These are phyloP conservation scores for Ptychodera flava DNA, from an alignment of 35 echinoderm and acorn worm species.

Conservation along the genomic window DNA sequence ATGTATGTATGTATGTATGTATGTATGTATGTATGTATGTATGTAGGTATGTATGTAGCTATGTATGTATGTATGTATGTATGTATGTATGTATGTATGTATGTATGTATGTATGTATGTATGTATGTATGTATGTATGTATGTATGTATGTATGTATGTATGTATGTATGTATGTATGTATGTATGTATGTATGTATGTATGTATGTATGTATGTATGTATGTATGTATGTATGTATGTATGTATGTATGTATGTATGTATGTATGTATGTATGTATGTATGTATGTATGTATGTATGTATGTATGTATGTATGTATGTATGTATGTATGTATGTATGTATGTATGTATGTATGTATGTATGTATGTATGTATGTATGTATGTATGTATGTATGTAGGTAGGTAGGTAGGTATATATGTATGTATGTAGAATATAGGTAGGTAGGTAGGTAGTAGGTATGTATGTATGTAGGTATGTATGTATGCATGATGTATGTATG, in stretches of 20 bases:
- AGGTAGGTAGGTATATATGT: too few relatives aligned
- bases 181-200: slow-evolving; percentile 21
- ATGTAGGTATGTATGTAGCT: too few relatives aligned
- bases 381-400: too few relatives aligned
- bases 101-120: not conserved
- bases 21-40: too few relatives aligned
- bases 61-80: too few relatives aligned
- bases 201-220: slow-evolving; percentile 11
- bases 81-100: too few relatives aligned
- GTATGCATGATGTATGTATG: too few relatives aligned
- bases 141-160: slow-evolving; percentile 4
- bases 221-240: slow-evolving; percentile 11
- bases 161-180: slow-evolving; percentile 23
- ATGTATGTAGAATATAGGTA: not conserved
- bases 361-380: too few relatives aligned
- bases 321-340: slow-evolving; percentile 49
- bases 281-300: slow-evolving; percentile 42
- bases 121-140: slow-evolving; percentile 5
- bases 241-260: slow-evolving; percentile 20
- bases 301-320: slow-evolving; percentile 49
- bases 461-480: too few relatives aligned
- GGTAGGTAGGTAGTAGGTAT: not conserved
- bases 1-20: too few relatives aligned
- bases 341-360: too few relatives aligned
- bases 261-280: slow-evolving; percentile 22